Evolutionary conservation across 2,888 invertebrate genomes (phyloP), one percentile per base, ranked within the genome.

Genomic region (Doris montereyensis): DNA sequence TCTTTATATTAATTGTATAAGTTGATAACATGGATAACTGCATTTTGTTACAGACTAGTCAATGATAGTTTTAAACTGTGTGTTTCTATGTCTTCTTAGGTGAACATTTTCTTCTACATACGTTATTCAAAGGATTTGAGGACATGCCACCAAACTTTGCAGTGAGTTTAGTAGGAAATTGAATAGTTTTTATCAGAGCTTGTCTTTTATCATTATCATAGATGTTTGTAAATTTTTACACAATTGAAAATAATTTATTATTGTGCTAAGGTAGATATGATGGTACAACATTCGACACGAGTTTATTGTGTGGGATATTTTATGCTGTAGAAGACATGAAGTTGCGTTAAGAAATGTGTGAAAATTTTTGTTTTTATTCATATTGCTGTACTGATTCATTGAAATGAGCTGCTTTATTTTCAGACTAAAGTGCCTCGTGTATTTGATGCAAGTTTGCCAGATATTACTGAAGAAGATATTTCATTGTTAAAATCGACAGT

Each of bases 91-190:
- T 67, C 75, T 57, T 85, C 86, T 28, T 84, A 90, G 95, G 96
- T 30, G 95, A 95, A 0, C 98, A 94, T 88, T 94, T 94, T 84
- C 93, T 99, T 4, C 94, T 94, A 83, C 94, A 82, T 35, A 77
- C 94, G 13, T 92, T 99, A 62, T 99, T 99, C 91, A 96, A 96
- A 0, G 98, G 98, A 0, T 94, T 98, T 93, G 95, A 95, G 76
- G 98, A 98, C 87, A 92, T 95, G 81, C 96, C 97, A 0, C 95
- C 95, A 1, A 93, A 94, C 0, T 98, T 96, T 91, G 97, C 96
- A 74, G 91, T 91, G 86, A 89, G 90, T 87, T n/a, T 67, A 3
- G 30, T 72, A n/a, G n/a, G n/a, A n/a, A n/a, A n/a, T n/a, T n/a
- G n/a, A n/a, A n/a, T n/a, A n/a, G n/a, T n/a, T n/a, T n/a, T n/a